Evolutionary conservation across 2,113 vertebrate genomes (phyloP).

Genomic region (Megalops atlanticus): DNA sequence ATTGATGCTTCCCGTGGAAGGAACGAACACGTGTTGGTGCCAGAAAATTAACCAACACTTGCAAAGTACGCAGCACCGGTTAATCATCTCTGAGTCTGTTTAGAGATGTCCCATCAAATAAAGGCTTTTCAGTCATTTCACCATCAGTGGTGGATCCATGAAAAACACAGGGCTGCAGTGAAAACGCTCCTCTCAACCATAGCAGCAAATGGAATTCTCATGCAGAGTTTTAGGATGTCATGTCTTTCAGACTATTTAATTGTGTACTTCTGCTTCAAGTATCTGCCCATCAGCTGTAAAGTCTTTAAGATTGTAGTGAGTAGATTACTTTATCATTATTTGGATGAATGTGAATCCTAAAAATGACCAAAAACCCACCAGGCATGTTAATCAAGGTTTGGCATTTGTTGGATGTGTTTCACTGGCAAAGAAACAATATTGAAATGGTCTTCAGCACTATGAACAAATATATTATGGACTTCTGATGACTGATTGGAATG

Average conservation of each 20-base stretch:
- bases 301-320: background rate
- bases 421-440: too few relatives aligned
- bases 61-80: background rate
- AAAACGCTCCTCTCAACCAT: too few relatives aligned
- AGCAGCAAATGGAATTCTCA: background rate
- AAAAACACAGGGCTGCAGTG: background rate
- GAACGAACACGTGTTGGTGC: background rate
- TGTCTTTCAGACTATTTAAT: background rate
- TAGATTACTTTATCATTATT: background rate
- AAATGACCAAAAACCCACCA: too few relatives aligned
- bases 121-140: background rate
- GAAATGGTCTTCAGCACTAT: too few relatives aligned
- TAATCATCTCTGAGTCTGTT: background rate
- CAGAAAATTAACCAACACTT: background rate
- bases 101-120: background rate
- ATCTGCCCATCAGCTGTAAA: background rate
- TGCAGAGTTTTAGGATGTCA: background rate
- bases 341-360: too few relatives aligned
- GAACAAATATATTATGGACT: too few relatives aligned
- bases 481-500: too few relatives aligned
- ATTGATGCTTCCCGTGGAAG: background rate
- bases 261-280: background rate
- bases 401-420: too few relatives aligned
- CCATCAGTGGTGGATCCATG: too few relatives aligned
- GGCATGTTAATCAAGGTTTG: too few relatives aligned